Evolutionary conservation across 2,888 invertebrate species (phyloP).

Genomic region (Pycnomerus fuliginosus): DNA sequence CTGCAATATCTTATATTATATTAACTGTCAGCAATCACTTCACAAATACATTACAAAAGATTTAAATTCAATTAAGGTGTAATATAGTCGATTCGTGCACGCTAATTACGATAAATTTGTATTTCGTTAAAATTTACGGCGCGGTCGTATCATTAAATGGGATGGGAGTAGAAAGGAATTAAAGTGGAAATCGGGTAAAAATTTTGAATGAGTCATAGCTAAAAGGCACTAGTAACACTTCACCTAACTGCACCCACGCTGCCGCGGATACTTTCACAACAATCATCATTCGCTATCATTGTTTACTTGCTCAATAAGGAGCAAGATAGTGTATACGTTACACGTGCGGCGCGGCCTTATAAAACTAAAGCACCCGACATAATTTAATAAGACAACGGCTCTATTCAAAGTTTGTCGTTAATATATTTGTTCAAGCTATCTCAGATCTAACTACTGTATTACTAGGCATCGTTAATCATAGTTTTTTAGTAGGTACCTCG

Average conservation of each 20-base stretch:
- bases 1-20: slow-evolving; percentile 9
- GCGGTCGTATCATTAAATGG: slow-evolving; percentile 27
- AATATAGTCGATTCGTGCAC: slow-evolving; percentile 25
- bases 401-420: slow-evolving; percentile 47
- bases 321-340: slow-evolving; percentile 16
- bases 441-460: slow-evolving; percentile 46
- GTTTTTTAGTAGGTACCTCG: slow-evolving; percentile 35
- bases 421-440: slow-evolving; percentile 44
- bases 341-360: slow-evolving; percentile 8
- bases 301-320: slow-evolving; percentile 18
- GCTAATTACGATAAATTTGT: slow-evolving; percentile 26
- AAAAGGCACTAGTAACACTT: slow-evolving; percentile 31
- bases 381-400: slow-evolving; percentile 42
- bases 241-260: slow-evolving; percentile 29
- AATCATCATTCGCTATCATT: slow-evolving; percentile 22
- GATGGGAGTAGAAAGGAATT: slow-evolving; percentile 29
- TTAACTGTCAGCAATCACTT: slow-evolving; percentile 11
- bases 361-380: slow-evolving; percentile 10
- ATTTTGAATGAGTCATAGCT: slow-evolving; percentile 27
- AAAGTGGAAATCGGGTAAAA: slow-evolving; percentile 25
- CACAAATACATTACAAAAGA: slow-evolving; percentile 10
- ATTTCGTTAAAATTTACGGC: slow-evolving; percentile 25
- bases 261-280: slow-evolving; percentile 24
- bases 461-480: slow-evolving; percentile 41
- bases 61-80: slow-evolving; percentile 26